Percentiles rank a stretch among this genome's conserved stretches.
These are phyloP conservation scores for Amphimedon queenslandica DNA, from an alignment of 37 sponge, comb jelly and placozoan species.

Conservation along the genomic window DNA sequence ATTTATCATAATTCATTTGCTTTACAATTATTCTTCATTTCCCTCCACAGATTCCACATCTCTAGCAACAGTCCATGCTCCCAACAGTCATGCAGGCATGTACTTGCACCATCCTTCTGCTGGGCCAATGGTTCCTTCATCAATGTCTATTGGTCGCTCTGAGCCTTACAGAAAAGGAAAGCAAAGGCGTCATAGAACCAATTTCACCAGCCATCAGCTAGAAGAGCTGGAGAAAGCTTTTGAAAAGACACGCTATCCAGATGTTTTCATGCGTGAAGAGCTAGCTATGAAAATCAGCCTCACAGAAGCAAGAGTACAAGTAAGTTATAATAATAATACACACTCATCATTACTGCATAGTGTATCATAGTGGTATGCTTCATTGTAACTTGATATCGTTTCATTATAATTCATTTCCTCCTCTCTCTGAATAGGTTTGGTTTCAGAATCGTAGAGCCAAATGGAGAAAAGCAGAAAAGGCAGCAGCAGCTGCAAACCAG, in stretches of 20 bases:
- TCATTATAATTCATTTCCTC: not conserved
- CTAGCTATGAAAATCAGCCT: slow-evolving; percentile 86
- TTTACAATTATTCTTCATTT: not conserved
- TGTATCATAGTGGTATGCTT: not conserved
- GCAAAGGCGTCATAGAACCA: slow-evolving; percentile 81
- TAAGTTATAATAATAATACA: slow-evolving; percentile 11
- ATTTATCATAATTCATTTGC: not conserved
- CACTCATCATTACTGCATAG: not conserved
- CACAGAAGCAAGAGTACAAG: slow-evolving; percentile 94
- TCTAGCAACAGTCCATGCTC: slow-evolving; percentile 21
- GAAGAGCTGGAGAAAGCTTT: slow-evolving; percentile 87
- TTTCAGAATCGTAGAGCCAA: slow-evolving; percentile 84
- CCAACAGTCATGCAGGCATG: slow-evolving; percentile 21
- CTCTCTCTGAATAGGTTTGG: slow-evolving; percentile 60
- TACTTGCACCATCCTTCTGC: slow-evolving; percentile 42
- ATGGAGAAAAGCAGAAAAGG: slow-evolving; percentile 84
- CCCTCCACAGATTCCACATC: not conserved
- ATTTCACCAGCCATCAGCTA: slow-evolving; percentile 86
- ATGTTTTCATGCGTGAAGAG: slow-evolving; percentile 92
- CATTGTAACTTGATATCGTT: not conserved
- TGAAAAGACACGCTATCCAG: slow-evolving; percentile 86
- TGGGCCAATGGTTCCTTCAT: slow-evolving; percentile 4
- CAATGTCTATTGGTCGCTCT: slow-evolving; percentile 19
- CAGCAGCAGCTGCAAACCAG: slow-evolving; percentile 15
- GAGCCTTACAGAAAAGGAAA: slow-evolving; percentile 59